Base-by-base conservation (phyloP, 2,113 vertebrate genomes). In the Orycteropus afer region DNA sequence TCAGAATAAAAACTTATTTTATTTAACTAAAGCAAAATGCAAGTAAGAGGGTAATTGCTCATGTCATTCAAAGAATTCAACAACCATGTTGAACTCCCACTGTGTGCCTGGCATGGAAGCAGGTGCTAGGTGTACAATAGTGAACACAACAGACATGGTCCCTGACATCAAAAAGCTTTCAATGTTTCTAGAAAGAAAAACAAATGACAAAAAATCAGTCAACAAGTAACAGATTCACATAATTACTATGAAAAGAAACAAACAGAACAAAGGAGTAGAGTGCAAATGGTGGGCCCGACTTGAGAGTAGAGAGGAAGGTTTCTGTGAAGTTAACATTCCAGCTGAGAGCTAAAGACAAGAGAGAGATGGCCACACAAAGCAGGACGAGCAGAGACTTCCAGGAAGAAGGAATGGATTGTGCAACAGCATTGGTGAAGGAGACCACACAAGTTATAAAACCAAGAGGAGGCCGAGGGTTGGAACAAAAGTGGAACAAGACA, bases 121-220 rank as follows among this genome's bases (percentile, higher is more conserved):
- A 47, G 32, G 51, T 32, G 1, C 27, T 40, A 45, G 37, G 80
- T 42, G 47, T n/a, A 40, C 3, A 42, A n/a, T 0, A 53, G 27
- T 32, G 86, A 78, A 40, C 7, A 53, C 69, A 82, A 3, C n/a
- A 79, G 29, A 63, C 0, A 6, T 2, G 6, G n/a, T 1, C 34
- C 22, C 49, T 86, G 61, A 49, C 47, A 27, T 4, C 47, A 32
- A 42, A n/a, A 17, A 37, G 29, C n/a, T 80, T 45, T 69, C 11
- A 4, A n/a, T 34, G 18, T 76, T 81, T 89, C 63, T 59, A 77
- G 22, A 55, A 94, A 69, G 71, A 84, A 85, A 94, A 90, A 34
- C 5, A 67, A 40, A 6, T 57, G 63, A 42, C n/a, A 65, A 63
- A 59, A 81, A 29, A 23, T 34, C 83, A 23, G 22, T 27, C 86